Percentiles rank a stretch among this genome's conserved stretches.
phyloP scores from a whole-genome alignment of 2,888 invertebrate genomes.

The Scotopteryx bipunctaria region DNA sequence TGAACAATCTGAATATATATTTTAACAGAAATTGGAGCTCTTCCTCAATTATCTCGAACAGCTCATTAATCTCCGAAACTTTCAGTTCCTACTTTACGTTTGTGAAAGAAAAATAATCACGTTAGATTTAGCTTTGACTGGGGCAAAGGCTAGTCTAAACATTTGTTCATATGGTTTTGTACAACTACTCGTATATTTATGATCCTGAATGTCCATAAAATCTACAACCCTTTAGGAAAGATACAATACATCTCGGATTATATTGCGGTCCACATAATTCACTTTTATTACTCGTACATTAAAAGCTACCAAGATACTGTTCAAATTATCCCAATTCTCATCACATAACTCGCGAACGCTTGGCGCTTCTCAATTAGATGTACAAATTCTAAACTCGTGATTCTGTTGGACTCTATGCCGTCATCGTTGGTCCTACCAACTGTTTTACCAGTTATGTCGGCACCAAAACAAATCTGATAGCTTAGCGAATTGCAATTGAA shows the following conservation, averaged over 20 bases:
- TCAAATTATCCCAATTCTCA: neutral
- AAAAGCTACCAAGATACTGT: too few species aligned
- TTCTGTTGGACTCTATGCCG: neutral
- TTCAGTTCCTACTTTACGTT: conserved; percentile 21
- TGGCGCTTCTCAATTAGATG: conserved; percentile 1
- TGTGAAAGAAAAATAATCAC: conserved; percentile 20
- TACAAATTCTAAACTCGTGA: neutral
- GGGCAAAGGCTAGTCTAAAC: conserved; percentile 20
- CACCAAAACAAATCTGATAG: too few species aligned
- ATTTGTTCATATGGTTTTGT: conserved; percentile 18
- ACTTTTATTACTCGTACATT: too few species aligned
- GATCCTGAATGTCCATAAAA: too few species aligned
- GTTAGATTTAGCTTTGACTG: conserved; percentile 22
- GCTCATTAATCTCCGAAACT: conserved; percentile 18
- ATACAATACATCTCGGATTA: too few species aligned
- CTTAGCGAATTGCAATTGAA: too few species aligned
- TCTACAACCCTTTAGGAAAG: too few species aligned
- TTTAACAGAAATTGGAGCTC: conserved; percentile 11
- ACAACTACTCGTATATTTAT: neutral
- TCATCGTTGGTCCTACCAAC: neutral
- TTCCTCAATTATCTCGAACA: conserved; percentile 23
- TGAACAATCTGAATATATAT: conserved; percentile 6
- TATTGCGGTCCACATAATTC: too few species aligned
- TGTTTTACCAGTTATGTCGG: too few species aligned
- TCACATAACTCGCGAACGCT: neutral